phyloP scores from a whole-genome alignment of 2,888 invertebrate species.

The Callosobruchus maculatus region DNA sequence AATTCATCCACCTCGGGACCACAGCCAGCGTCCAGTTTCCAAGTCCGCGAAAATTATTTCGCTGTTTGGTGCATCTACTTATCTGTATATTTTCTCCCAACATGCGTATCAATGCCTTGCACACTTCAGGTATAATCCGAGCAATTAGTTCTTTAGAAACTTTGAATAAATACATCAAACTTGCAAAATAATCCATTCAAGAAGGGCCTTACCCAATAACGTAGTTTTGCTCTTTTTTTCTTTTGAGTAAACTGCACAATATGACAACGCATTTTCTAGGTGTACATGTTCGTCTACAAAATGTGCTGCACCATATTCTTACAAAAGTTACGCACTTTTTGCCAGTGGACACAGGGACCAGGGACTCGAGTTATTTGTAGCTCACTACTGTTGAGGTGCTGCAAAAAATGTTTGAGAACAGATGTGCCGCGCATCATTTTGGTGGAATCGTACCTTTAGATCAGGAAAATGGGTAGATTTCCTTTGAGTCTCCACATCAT shows the following conservation, averaged over 20 bases:
- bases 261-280: background rate
- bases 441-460: too few relatives aligned
- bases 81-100: background rate
- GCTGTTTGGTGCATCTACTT: background rate
- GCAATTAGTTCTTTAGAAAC: conserved; percentile 1
- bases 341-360: background rate
- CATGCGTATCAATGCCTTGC: background rate
- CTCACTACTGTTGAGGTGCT: too few relatives aligned
- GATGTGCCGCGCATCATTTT: too few relatives aligned
- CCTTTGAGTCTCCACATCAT: too few relatives aligned
- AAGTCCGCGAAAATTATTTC: too few relatives aligned
- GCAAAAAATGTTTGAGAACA: too few relatives aligned
- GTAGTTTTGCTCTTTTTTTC: background rate
- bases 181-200: background rate
- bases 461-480: too few relatives aligned
- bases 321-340: conserved; percentile 4
- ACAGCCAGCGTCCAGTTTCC: too few relatives aligned
- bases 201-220: background rate
- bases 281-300: background rate
- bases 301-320: background rate
- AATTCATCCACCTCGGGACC: too few relatives aligned
- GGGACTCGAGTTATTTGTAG: too few relatives aligned
- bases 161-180: conserved; percentile 2
- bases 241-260: background rate
- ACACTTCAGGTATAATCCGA: conserved; percentile 1